These are phyloP conservation scores for Erpornis zantholeuca DNA, from an alignment of 2,113 vertebrate species.

Conservation along the genomic window DNA sequence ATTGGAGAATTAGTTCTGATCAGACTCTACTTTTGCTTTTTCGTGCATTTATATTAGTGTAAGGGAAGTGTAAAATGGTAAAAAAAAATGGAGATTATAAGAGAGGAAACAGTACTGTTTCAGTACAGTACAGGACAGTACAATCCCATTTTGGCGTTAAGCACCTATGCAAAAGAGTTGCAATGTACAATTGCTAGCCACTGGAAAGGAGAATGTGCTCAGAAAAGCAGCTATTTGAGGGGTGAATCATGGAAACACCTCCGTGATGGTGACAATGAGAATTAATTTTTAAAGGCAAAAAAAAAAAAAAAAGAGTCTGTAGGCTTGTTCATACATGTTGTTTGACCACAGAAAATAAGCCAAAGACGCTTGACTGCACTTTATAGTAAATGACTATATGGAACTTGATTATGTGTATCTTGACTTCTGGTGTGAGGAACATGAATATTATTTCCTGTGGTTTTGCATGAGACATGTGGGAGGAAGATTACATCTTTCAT, in stretches of 20 bases:
- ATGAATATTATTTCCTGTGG: conserved; percentile 11
- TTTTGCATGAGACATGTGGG: conserved; percentile 22
- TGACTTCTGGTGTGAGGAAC: conserved; percentile 3
- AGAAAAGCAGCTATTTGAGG: not conserved
- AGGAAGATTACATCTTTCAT: conserved; percentile 47
- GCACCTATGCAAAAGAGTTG: not conserved
- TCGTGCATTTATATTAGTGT: not conserved
- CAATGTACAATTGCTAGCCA: not conserved
- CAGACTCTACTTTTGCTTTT: not conserved
- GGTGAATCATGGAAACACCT: not conserved
- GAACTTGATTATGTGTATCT: not conserved
- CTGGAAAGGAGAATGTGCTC: not conserved
- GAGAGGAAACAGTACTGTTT: not conserved
- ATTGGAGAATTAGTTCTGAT: not conserved
- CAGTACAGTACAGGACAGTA: not conserved
- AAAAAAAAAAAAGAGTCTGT: not conserved
- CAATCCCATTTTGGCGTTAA: not conserved
- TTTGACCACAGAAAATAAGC: not conserved
- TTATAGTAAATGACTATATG: not conserved
- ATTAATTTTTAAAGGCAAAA: not conserved
- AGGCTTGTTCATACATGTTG: not conserved
- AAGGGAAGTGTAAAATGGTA: not conserved
- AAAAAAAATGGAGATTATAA: not conserved
- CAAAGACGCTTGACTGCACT: not conserved
- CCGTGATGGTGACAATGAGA: not conserved